Evolutionary conservation across 2,797 vertebrate species (phyloP).

Genomic region (Synaphobranchus kaupii): DNA sequence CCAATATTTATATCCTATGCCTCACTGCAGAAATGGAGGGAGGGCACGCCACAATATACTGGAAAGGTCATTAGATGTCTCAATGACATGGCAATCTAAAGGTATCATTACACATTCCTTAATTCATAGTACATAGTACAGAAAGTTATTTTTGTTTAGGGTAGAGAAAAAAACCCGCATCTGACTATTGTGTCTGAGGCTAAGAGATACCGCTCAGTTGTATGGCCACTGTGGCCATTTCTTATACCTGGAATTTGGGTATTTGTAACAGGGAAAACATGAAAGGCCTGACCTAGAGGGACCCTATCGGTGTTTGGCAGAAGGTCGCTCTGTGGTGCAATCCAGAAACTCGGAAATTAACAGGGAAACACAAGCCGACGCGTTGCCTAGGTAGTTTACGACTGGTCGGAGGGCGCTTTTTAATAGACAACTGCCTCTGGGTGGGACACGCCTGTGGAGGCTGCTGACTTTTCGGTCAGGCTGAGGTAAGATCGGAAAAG

Average conservation of each 20-base stretch:
- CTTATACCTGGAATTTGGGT: background rate
- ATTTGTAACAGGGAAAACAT: background rate
- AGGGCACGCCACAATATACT: background rate
- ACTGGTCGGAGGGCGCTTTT: background rate
- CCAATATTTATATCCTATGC: background rate
- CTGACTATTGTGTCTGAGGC: background rate
- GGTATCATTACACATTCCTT: background rate
- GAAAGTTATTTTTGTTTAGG: background rate
- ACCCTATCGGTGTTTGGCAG: background rate
- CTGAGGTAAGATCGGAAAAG: background rate
- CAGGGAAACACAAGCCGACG: background rate
- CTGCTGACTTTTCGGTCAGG: background rate
- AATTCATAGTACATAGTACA: background rate
- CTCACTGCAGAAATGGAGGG: background rate
- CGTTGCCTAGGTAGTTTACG: background rate
- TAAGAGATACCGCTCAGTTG: background rate
- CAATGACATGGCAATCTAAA: background rate
- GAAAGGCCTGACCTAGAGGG: background rate
- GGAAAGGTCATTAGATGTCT: background rate
- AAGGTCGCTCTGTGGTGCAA: background rate
- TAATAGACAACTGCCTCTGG: background rate
- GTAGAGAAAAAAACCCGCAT: background rate
- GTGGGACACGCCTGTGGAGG: background rate
- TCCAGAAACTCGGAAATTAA: background rate
- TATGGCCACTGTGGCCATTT: background rate